Evolutionary conservation across 2,797 vertebrate species (phyloP).

Genomic region (Hydrocynus forskahlii): DNA sequence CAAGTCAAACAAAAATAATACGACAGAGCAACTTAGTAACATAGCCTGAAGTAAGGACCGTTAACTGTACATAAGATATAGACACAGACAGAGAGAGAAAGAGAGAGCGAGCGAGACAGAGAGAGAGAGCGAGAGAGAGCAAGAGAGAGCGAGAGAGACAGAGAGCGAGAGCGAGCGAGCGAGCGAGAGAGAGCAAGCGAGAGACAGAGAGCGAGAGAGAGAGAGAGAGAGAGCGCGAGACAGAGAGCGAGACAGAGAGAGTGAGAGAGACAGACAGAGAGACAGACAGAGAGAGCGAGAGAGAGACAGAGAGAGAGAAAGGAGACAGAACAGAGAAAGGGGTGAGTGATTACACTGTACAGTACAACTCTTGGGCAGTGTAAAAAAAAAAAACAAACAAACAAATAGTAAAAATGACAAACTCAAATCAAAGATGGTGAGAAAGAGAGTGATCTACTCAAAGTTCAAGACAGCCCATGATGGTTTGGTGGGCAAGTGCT

Average conservation of each 20-base stretch:
- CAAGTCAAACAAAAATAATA: conserved; percentile 67
- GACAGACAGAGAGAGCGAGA: conserved; percentile 17
- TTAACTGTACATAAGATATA: conserved; percentile 54
- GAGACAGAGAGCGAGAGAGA: no score
- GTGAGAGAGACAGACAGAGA: no score
- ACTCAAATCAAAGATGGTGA: conserved; percentile 38
- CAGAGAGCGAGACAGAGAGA: no score
- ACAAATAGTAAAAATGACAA: not conserved
- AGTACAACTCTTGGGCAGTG: conserved; percentile 49
- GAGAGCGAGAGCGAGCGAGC: no score
- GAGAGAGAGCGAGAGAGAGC: no score
- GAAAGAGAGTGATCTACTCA: conserved; percentile 62
- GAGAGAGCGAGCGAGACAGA: conserved; percentile 29
- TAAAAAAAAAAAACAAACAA: conserved; percentile 35
- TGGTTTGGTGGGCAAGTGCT: conserved; percentile 56
- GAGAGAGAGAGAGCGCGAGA: no score
- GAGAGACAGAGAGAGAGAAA: conserved; percentile 34
- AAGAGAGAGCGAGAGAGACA: no score
- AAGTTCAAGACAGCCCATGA: conserved; percentile 62
- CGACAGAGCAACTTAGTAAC: conserved; percentile 64
- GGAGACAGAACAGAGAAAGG: conserved; percentile 36
- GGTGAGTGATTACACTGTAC: conserved; percentile 53
- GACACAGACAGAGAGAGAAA: conserved; percentile 15
- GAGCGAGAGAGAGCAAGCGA: no score
- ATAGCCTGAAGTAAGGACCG: conserved; percentile 47